Percentiles rank a stretch among this genome's conserved stretches.
Conservation (phyloP, 2,113 vertebrate genomes). For the Cathartes aura region DNA sequence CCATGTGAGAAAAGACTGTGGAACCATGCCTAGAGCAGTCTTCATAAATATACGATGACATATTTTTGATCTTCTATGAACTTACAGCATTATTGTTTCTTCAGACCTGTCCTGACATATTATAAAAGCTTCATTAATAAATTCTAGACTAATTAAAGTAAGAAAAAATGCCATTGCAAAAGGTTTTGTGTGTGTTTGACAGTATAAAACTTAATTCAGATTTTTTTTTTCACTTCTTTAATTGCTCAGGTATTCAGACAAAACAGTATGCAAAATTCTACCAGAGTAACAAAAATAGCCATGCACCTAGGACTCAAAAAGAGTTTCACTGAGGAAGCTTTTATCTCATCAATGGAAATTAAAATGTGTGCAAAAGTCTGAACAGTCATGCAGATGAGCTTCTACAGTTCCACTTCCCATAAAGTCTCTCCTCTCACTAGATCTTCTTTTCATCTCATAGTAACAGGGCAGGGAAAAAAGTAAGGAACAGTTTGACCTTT, state of each 20-base stretch:
- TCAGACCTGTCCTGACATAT: background rate
- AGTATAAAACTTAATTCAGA: background rate
- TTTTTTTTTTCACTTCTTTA: background rate
- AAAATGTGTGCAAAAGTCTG: background rate
- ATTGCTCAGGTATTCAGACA: background rate
- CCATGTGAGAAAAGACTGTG: background rate
- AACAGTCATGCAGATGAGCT: background rate
- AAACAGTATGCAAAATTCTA: background rate
- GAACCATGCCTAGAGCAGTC: background rate
- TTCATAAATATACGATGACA: background rate
- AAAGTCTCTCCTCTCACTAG: background rate
- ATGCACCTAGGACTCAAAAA: background rate
- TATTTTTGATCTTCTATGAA: background rate
- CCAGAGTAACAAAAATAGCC: background rate
- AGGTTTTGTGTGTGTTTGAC: background rate
- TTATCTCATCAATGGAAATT: background rate
- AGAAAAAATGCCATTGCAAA: background rate
- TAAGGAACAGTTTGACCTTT: background rate
- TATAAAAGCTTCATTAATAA: background rate
- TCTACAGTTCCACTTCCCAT: background rate
- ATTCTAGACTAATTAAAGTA: background rate
- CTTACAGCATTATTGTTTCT: background rate
- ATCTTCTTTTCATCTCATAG: background rate
- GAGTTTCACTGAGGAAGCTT: background rate
- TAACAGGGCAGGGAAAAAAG: background rate